Evolutionary conservation across 2,888 invertebrate genomes (phyloP).

Genomic region (Drosophila barbarae): DNA sequence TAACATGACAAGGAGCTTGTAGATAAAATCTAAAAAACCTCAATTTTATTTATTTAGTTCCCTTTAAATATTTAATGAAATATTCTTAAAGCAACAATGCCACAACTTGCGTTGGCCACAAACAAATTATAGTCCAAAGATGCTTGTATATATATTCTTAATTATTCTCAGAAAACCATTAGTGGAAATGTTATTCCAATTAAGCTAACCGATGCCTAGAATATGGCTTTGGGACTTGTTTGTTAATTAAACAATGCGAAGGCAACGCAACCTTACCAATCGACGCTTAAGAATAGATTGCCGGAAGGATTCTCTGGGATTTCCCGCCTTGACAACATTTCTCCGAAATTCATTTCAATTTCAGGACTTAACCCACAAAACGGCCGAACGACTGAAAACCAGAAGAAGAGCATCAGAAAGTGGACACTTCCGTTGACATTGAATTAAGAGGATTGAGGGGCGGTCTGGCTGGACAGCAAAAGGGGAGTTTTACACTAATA

Average conservation of each 20-base stretch:
- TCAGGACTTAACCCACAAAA: slow-evolving; percentile 5
- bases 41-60: background rate
- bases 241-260: slow-evolving; percentile 21
- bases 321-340: slow-evolving; percentile 15
- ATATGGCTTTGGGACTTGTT: slow-evolving; percentile 19
- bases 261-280: background rate
- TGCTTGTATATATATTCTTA: background rate
- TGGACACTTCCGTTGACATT: slow-evolving; percentile 61
- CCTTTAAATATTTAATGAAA: background rate
- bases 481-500: slow-evolving; percentile 66
- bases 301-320: slow-evolving; percentile 19
- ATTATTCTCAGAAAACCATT: slow-evolving; percentile 18
- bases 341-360: slow-evolving; percentile 11
- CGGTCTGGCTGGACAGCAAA: slow-evolving; percentile 15
- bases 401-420: slow-evolving; percentile 47
- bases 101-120: background rate
- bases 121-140: slow-evolving; percentile 1
- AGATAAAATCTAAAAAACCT: background rate
- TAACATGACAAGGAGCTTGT: background rate
- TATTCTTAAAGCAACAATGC: background rate
- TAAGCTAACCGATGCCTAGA: slow-evolving; percentile 12
- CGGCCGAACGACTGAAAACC: background rate
- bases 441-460: slow-evolving; percentile 57
- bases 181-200: slow-evolving; percentile 18
- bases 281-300: slow-evolving; percentile 16